Evolutionary conservation across 1,140 invertebrate species (phyloP).

Genomic region (Drosophila sulfurigaster): DNA sequence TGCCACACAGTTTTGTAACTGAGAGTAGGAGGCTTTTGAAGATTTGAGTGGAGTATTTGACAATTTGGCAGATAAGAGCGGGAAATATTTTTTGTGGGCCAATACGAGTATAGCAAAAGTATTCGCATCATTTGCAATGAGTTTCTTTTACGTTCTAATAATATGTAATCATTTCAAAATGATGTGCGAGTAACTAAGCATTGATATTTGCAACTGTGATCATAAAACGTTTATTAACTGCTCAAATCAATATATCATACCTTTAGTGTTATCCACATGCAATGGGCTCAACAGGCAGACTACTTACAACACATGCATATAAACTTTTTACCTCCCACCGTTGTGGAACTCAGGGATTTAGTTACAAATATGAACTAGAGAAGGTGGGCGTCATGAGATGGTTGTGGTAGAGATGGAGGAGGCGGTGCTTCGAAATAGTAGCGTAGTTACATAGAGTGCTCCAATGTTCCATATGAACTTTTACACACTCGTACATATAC

Average conservation of each 20-base stretch:
- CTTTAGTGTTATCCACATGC: conserved; percentile 64
- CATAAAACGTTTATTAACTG: conserved; percentile 80
- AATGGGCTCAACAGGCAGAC: conserved; percentile 35
- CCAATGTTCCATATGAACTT: conserved; percentile 59
- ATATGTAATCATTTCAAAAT: conserved; percentile 1
- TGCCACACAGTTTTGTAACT: conserved; percentile 42
- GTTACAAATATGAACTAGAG: conserved; percentile 59
- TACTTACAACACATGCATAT: conserved; percentile 45
- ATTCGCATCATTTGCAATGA: no score
- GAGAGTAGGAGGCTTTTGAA: conserved; percentile 29
- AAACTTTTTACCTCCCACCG: conserved; percentile 52
- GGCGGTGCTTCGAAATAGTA: not conserved
- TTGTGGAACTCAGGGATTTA: conserved; percentile 65
- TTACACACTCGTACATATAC: conserved; percentile 52
- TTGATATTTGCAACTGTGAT: conserved; percentile 71
- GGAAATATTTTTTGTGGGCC: conserved; percentile 47
- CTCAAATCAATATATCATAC: conserved; percentile 83
- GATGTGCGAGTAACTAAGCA: not conserved
- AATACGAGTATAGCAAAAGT: not conserved
- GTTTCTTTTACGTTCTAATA: no score
- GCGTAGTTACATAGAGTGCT: conserved; percentile 44
- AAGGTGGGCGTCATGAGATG: not conserved
- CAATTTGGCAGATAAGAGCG: conserved; percentile 9
- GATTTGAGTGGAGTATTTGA: conserved; percentile 30
- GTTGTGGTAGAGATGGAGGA: not conserved